A percentile compares a stretch with the other conserved stretches of the same genome.
phyloP scores from a whole-genome alignment of 2,113 vertebrate genomes.

The Otolemur garnettii region DNA sequence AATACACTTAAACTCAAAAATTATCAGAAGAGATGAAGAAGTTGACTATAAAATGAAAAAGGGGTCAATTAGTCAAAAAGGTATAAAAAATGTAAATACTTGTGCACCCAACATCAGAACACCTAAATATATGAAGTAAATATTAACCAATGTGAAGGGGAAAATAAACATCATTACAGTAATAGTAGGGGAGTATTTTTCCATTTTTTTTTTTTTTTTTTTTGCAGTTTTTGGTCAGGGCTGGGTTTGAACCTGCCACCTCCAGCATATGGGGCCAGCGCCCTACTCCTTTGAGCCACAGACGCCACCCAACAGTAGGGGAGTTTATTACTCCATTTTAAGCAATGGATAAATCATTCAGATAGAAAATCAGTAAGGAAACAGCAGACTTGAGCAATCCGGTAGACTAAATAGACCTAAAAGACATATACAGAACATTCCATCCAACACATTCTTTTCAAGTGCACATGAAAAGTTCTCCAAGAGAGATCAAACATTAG shows the following conservation, averaged over 20 bases:
- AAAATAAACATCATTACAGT: neutral
- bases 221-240: too few relatives aligned
- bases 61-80: neutral
- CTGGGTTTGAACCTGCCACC: too few relatives aligned
- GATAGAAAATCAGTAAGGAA: neutral
- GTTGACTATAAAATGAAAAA: neutral
- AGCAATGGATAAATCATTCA: neutral
- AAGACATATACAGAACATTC: neutral
- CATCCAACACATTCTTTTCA: neutral
- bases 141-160: neutral
- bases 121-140: neutral
- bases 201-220: too few relatives aligned
- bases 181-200: neutral
- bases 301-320: neutral
- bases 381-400: neutral
- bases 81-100: neutral
- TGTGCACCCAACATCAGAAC: neutral
- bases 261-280: too few relatives aligned
- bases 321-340: neutral
- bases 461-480: neutral
- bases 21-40: neutral
- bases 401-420: neutral
- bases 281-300: too few relatives aligned
- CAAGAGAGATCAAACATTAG: neutral
- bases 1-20: neutral